Percentiles rank a stretch among this genome's conserved stretches.
These are phyloP conservation scores for Chionis minor DNA, from an alignment of 2,113 vertebrate species.

Conservation along the genomic window DNA sequence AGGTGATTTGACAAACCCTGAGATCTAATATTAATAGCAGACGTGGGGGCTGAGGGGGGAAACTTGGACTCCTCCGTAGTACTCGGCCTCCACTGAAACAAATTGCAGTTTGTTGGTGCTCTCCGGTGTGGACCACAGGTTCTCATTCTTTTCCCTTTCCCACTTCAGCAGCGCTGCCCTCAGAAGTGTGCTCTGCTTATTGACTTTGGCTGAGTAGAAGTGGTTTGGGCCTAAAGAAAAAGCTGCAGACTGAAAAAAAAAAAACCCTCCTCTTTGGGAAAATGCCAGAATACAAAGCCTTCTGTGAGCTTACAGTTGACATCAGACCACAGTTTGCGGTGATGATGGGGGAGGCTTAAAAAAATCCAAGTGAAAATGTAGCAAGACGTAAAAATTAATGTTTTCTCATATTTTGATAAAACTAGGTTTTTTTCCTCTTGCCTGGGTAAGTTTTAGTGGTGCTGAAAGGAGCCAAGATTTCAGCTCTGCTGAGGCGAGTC, in stretches of 20 bases:
- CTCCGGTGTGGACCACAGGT: neutral
- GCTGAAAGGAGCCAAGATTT: neutral
- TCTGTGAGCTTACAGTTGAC: neutral
- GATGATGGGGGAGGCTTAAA: neutral
- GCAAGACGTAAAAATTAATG: neutral
- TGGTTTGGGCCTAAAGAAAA: constrained; percentile 3
- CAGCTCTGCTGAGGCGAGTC: neutral
- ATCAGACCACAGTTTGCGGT: neutral
- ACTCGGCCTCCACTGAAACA: neutral
- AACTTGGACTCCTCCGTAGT: neutral
- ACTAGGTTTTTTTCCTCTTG: neutral
- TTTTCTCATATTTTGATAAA: constrained; percentile 12
- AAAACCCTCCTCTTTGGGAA: neutral
- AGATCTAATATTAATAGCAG: neutral
- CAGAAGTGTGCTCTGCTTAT: neutral
- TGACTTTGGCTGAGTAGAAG: neutral
- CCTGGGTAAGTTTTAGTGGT: neutral
- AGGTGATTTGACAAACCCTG: neutral
- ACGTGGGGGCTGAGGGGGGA: neutral
- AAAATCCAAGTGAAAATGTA: neutral
- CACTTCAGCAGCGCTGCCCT: neutral
- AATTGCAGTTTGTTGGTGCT: neutral
- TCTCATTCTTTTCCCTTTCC: neutral
- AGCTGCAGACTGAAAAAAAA: neutral
- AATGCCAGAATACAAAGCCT: constrained; percentile 26